phyloP scores from a whole-genome alignment of 2,888 invertebrate genomes.

The Gandaritis pyraliata region DNA sequence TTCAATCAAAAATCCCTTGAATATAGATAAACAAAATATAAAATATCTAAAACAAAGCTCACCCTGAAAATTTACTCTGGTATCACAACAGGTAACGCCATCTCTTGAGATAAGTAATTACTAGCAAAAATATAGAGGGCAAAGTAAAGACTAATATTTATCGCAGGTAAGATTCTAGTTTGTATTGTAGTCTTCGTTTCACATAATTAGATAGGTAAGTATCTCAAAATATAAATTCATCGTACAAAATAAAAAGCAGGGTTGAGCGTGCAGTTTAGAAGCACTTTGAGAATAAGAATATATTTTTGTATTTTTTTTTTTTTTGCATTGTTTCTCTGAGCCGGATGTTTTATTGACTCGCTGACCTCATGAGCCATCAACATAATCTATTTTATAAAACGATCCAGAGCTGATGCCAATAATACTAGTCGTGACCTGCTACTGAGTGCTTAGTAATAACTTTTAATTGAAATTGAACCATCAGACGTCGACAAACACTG shows the following conservation, averaged over 20 bases:
- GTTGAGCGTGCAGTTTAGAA: background rate
- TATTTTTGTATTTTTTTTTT: background rate
- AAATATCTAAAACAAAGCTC: no score
- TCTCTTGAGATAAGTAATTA: slow-evolving; percentile 11
- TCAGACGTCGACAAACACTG: slow-evolving; percentile 6
- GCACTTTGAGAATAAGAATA: no score
- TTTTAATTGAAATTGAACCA: slow-evolving; percentile 30
- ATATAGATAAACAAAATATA: no score
- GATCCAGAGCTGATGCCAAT: slow-evolving; percentile 30
- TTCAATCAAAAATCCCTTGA: background rate
- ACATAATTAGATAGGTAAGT: no score
- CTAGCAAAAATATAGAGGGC: no score
- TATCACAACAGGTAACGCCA: slow-evolving; percentile 15
- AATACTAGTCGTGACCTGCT: slow-evolving; percentile 36
- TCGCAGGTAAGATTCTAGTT: no score
- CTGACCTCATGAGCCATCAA: slow-evolving; percentile 64
- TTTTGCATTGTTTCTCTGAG: slow-evolving; percentile 39
- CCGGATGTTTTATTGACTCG: slow-evolving; percentile 61
- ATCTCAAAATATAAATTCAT: no score
- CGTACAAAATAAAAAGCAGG: no score
- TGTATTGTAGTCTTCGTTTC: no score
- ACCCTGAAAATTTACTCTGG: background rate
- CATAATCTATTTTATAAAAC: slow-evolving; percentile 25
- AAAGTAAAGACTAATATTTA: no score
- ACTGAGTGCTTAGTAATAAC: slow-evolving; percentile 25